These are phyloP conservation scores for Lycaon pictus DNA, from an alignment of 2,113 vertebrate genomes.

Conservation along the genomic window DNA sequence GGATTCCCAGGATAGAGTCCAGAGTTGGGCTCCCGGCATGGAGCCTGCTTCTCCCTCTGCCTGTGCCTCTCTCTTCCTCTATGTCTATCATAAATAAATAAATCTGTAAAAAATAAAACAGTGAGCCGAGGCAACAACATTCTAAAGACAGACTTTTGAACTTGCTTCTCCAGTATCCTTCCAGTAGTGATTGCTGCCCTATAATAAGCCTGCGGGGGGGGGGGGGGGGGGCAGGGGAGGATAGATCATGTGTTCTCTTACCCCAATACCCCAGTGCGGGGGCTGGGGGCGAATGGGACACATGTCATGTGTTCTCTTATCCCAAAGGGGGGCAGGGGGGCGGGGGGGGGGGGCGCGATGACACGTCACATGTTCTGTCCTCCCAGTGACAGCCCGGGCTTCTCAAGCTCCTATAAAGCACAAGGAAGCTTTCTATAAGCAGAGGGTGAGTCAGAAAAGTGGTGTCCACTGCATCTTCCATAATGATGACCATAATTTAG, in stretches of 20 bases:
- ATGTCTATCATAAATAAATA: no score
- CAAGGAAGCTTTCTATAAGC: not conserved
- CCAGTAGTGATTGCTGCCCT: not conserved
- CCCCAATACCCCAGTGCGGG: no score
- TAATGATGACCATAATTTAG: fast-evolving
- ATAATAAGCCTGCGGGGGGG: no score
- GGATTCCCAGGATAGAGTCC: no score
- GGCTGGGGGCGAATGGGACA: no score
- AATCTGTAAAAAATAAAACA: not conserved
- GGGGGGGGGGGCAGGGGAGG: fast-evolving
- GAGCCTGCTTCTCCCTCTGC: no score
- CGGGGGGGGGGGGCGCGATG: fast-evolving
- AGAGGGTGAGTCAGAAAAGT: not conserved
- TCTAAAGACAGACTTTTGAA: not conserved
- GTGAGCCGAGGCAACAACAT: not conserved
- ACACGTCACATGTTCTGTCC: fast-evolving
- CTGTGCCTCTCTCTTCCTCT: no score
- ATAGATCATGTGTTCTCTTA: no score
- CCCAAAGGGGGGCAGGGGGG: no score
- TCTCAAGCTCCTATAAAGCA: fast-evolving
- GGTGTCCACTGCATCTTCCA: fast-evolving
- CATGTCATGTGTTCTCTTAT: no score
- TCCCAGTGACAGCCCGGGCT: not conserved
- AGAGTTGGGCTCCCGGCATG: no score
- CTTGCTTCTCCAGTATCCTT: not conserved